A percentile compares a stretch with the other conserved stretches of the same genome.
Conservation (phyloP, 1,140 invertebrate genomes). For the Lepidurus packardi region DNA sequence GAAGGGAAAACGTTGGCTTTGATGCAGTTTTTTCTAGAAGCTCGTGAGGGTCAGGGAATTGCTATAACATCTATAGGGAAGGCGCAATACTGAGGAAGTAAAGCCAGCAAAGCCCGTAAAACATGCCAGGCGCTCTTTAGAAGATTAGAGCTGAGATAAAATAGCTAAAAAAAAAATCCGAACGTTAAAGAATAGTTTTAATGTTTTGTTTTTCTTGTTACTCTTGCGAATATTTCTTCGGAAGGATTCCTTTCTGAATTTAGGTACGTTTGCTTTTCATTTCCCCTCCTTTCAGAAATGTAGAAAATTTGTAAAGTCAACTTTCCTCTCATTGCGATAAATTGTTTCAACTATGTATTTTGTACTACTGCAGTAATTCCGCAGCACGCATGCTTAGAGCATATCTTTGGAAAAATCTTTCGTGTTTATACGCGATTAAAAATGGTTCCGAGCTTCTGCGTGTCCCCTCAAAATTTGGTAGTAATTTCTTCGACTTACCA, state of each 20-base stretch:
- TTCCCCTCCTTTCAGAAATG: background rate
- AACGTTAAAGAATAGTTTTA: no score
- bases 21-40: background rate
- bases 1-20: background rate
- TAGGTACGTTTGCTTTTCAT: background rate
- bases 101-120: background rate
- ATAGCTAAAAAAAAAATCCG: slow-evolving; percentile 1
- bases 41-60: background rate
- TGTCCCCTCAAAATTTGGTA: background rate
- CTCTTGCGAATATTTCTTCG: background rate
- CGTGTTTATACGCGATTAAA: background rate
- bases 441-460: background rate
- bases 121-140: background rate
- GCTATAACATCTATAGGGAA: background rate
- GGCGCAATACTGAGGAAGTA: background rate
- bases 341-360: background rate
- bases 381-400: background rate
- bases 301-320: background rate
- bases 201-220: no score
- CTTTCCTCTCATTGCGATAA: background rate
- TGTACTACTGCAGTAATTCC: background rate
- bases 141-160: slow-evolving; percentile 5
- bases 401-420: background rate
- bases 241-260: background rate
- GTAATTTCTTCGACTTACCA: slow-evolving; percentile 20